These are phyloP conservation scores for Metaphire vulgaris DNA, from an alignment of 1,140 invertebrate genomes.

Conservation along the genomic window DNA sequence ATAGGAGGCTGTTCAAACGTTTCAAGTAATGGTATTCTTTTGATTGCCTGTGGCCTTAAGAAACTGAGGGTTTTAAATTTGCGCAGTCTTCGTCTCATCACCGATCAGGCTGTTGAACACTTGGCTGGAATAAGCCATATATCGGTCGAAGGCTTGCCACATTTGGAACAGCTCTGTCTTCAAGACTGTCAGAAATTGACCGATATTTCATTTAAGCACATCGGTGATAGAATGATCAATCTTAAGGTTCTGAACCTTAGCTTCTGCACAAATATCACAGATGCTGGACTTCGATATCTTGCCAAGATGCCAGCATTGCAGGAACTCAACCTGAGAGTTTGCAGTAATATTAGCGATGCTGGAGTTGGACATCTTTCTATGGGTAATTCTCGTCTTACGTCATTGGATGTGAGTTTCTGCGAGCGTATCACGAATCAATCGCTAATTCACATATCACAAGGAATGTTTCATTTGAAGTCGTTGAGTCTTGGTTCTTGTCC, in stretches of 20 bases:
- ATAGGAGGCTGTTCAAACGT: slow-evolving; percentile 84
- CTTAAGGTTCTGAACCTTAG: slow-evolving; percentile 81
- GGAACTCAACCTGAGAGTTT: slow-evolving; percentile 80
- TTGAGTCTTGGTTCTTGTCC: slow-evolving; percentile 86
- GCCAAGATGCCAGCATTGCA: slow-evolving; percentile 72
- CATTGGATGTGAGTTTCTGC: slow-evolving; percentile 87
- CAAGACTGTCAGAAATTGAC: slow-evolving; percentile 90
- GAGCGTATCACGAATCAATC: slow-evolving; percentile 88
- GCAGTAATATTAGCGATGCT: slow-evolving; percentile 85
- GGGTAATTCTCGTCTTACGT: slow-evolving; percentile 69
- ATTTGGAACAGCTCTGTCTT: slow-evolving; percentile 74
- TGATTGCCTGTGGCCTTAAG: slow-evolving; percentile 76
- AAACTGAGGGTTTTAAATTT: slow-evolving; percentile 76
- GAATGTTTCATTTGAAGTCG: slow-evolving; percentile 70
- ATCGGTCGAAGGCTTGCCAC: slow-evolving; percentile 59
- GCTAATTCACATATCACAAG: slow-evolving; percentile 76
- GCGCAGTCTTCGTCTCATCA: slow-evolving; percentile 83
- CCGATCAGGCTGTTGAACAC: slow-evolving; percentile 79
- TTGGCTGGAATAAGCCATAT: slow-evolving; percentile 67
- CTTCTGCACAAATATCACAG: slow-evolving; percentile 86
- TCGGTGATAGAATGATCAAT: slow-evolving; percentile 69
- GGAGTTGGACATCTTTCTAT: slow-evolving; percentile 85
- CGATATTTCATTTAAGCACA: slow-evolving; percentile 78
- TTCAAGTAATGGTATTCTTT: slow-evolving; percentile 73
- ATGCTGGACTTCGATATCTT: slow-evolving; percentile 79